Percentiles rank a stretch among this genome's conserved stretches.
phyloP scores from a whole-genome alignment of 1,140 invertebrate genomes.

The Diachasmimorpha longicaudata region DNA sequence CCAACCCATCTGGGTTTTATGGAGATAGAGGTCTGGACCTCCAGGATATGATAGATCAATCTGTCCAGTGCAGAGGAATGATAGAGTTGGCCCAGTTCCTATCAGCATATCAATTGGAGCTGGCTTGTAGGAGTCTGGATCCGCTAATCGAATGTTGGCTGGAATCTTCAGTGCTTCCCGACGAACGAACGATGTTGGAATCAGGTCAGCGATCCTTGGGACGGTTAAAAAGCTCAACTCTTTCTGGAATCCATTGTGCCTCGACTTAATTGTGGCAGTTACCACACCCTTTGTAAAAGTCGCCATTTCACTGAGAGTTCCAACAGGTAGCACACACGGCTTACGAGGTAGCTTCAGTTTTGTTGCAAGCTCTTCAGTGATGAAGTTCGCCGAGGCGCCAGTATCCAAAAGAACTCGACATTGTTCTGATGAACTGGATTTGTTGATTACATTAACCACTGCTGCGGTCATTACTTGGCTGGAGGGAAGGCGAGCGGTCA shows the following conservation, averaged over 20 bases:
- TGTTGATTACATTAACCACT: constrained; percentile 4
- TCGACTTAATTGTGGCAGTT: neutral
- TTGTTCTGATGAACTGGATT: constrained; percentile 2
- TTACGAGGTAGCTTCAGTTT: neutral
- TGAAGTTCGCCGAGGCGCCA: constrained; percentile 25
- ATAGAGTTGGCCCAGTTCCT: constrained; percentile 27
- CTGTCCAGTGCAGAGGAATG: constrained; percentile 26
- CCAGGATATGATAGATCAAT: neutral
- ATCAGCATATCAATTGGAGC: constrained; percentile 30
- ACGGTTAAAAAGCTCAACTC: constrained; percentile 15
- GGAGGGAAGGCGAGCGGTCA: neutral
- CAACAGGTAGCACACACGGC: constrained; percentile 14
- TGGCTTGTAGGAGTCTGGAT: constrained; percentile 32
- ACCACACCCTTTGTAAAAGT: neutral
- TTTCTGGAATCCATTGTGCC: neutral
- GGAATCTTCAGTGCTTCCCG: neutral
- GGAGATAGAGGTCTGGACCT: constrained; percentile 26
- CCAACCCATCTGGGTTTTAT: too few species aligned
- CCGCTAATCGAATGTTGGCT: constrained; percentile 19
- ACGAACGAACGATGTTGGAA: neutral
- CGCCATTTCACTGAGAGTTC: constrained; percentile 14
- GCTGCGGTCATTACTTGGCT: constrained; percentile 7
- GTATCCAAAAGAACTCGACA: constrained; percentile 25
- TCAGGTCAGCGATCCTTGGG: constrained; percentile 10
- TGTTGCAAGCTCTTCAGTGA: constrained; percentile 17